Conservation (phyloP, 2,888 invertebrate species). For the Xylota segnis region DNA sequence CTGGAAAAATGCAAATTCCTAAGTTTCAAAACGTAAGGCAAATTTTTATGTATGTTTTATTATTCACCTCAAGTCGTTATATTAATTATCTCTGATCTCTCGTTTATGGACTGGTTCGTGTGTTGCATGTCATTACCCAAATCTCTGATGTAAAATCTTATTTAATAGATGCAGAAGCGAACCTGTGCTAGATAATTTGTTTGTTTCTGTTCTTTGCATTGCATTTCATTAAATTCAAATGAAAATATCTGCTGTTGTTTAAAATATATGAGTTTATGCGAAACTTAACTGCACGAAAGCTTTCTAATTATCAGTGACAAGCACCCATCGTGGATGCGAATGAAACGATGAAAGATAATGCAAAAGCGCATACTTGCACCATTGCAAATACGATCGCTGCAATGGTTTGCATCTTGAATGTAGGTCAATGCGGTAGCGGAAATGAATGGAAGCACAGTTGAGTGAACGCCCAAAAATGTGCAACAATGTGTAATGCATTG, state of each 20-base stretch:
- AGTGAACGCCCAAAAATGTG: slow-evolving; percentile 65
- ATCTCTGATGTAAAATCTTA: background rate
- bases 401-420: slow-evolving; percentile 61
- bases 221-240: background rate
- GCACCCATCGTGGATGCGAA: slow-evolving; percentile 13
- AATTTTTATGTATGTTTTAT: background rate
- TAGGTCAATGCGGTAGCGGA: slow-evolving; percentile 1
- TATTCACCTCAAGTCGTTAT: background rate
- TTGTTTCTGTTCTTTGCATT: no score
- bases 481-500: slow-evolving; percentile 43
- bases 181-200: no score
- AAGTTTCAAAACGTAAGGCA: background rate
- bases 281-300: slow-evolving; percentile 29
- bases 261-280: background rate
- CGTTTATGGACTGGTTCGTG: background rate
- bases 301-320: slow-evolving; percentile 51
- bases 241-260: background rate
- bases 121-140: background rate
- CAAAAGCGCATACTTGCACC: slow-evolving; percentile 64
- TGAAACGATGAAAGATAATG: slow-evolving; percentile 26
- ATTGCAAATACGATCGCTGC: slow-evolving; percentile 40
- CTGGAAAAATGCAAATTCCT: background rate
- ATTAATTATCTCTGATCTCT: slow-evolving; percentile 2
- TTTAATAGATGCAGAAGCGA: background rate
- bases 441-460: slow-evolving; percentile 6